phyloP scores from a whole-genome alignment of 2,113 vertebrate species.

The Stegastes partitus region DNA sequence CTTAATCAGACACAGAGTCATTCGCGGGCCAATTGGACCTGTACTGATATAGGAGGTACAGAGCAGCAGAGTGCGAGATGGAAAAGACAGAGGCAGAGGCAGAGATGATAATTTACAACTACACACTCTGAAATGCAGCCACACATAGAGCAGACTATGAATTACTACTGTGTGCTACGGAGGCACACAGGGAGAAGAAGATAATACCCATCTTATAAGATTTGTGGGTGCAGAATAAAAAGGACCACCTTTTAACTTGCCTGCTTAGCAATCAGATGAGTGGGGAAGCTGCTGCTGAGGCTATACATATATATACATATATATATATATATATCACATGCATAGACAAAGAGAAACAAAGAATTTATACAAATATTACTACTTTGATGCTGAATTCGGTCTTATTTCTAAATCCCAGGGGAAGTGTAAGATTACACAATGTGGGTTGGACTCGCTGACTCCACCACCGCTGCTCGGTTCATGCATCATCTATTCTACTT shows the following conservation, averaged over 20 bases:
- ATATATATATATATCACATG: too few relatives aligned
- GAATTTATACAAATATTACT: slow-evolving; percentile 35
- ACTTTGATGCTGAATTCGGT: slow-evolving; percentile 32
- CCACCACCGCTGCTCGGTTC: slow-evolving; percentile 18
- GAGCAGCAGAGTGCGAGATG: slow-evolving; percentile 46
- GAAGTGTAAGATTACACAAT: slow-evolving; percentile 51
- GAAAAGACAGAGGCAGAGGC: slow-evolving; percentile 32
- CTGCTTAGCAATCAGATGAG: slow-evolving; percentile 28
- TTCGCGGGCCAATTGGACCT: slow-evolving; percentile 66
- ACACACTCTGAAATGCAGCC: slow-evolving; percentile 50
- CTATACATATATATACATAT: too few relatives aligned
- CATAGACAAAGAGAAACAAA: slow-evolving; percentile 37
- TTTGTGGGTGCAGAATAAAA: slow-evolving; percentile 52
- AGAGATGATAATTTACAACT: slow-evolving; percentile 53
- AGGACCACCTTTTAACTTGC: slow-evolving; percentile 39
- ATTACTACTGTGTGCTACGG: slow-evolving; percentile 35
- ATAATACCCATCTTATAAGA: slow-evolving; percentile 51
- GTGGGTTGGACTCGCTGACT: slow-evolving; percentile 21
- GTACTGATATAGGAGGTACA: slow-evolving; percentile 41
- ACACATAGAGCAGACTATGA: slow-evolving; percentile 50
- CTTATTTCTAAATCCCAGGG: slow-evolving; percentile 30
- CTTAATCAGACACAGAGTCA: slow-evolving; percentile 79
- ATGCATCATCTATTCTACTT: slow-evolving; percentile 26
- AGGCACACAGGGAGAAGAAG: slow-evolving; percentile 32
- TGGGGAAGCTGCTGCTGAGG: slow-evolving; percentile 8